Percentiles rank a stretch among this genome's conserved stretches.
These are phyloP conservation scores for Cataglyphis livida DNA, from an alignment of 2,888 invertebrate genomes.

Conservation along the genomic window DNA sequence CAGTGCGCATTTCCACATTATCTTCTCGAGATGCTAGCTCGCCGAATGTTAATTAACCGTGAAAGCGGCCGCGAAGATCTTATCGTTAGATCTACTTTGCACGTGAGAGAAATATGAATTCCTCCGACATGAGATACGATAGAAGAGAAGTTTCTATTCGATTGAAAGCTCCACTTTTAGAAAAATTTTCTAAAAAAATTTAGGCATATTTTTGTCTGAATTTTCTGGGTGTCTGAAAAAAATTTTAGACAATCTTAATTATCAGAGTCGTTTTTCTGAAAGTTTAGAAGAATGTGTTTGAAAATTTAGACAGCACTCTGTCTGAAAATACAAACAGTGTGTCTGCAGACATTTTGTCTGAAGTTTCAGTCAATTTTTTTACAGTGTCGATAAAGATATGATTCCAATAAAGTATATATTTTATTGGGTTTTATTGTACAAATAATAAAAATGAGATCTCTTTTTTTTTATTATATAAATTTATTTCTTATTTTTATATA, in stretches of 20 bases:
- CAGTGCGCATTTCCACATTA: conserved; percentile 54
- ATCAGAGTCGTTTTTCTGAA: too few relatives aligned
- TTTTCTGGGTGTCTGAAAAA: too few relatives aligned
- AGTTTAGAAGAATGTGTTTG: too few relatives aligned
- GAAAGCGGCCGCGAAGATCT: conserved; percentile 27
- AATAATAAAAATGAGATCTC: neutral
- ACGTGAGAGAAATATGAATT: neutral
- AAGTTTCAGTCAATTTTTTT: too few relatives aligned
- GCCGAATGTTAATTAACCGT: conserved; percentile 54
- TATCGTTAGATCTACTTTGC: neutral
- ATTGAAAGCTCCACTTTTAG: neutral
- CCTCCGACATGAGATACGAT: neutral
- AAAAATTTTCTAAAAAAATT: too few relatives aligned
- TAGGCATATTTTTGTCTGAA: too few relatives aligned
- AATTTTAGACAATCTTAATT: too few relatives aligned
- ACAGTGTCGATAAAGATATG: neutral
- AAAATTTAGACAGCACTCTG: too few relatives aligned
- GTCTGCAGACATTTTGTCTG: too few relatives aligned
- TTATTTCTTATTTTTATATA: neutral
- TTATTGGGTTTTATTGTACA: neutral
- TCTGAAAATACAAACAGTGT: too few relatives aligned
- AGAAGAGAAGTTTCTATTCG: neutral
- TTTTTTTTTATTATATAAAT: neutral
- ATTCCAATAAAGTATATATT: neutral
- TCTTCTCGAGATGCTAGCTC: conserved; percentile 46